phyloP scores from a whole-genome alignment of 2,113 vertebrate species.

The Alces alces region DNA sequence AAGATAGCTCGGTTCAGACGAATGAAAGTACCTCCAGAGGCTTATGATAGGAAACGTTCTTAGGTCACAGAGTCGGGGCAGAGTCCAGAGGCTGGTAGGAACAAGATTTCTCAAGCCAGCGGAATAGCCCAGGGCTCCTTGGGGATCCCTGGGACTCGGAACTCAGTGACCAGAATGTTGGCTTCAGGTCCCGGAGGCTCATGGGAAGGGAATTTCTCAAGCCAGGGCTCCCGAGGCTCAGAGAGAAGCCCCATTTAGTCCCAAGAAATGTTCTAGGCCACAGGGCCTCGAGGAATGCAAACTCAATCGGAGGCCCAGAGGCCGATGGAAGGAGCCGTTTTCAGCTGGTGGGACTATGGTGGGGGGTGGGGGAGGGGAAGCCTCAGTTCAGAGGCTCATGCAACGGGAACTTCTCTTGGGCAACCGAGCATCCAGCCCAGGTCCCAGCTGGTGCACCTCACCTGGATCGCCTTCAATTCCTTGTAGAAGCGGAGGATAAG shows the following conservation, averaged over 20 bases:
- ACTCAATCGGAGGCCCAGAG: background rate
- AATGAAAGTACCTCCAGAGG: background rate
- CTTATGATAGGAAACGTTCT: background rate
- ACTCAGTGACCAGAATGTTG: background rate
- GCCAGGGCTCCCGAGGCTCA: background rate
- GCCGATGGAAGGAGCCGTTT: background rate
- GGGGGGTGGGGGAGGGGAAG: background rate
- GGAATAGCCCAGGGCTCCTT: background rate
- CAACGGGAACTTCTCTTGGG: too few species aligned
- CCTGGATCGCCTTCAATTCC: slow-evolving; percentile 91
- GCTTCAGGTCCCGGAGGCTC: background rate
- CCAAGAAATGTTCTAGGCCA: background rate
- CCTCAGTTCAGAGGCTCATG: background rate
- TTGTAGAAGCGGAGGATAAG: slow-evolving; percentile 87
- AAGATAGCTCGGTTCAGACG: background rate
- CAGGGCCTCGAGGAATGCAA: background rate
- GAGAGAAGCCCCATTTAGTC: background rate
- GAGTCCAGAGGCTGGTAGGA: background rate
- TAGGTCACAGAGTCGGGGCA: too few species aligned
- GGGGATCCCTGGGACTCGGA: background rate
- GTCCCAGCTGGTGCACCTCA: slow-evolving; percentile 33
- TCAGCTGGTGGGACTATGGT: background rate
- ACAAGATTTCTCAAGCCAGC: background rate
- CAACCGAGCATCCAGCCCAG: background rate
- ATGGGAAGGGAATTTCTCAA: background rate